Conservation (phyloP, 2,113 vertebrate species). For the Acrocephalus kingi region DNA sequence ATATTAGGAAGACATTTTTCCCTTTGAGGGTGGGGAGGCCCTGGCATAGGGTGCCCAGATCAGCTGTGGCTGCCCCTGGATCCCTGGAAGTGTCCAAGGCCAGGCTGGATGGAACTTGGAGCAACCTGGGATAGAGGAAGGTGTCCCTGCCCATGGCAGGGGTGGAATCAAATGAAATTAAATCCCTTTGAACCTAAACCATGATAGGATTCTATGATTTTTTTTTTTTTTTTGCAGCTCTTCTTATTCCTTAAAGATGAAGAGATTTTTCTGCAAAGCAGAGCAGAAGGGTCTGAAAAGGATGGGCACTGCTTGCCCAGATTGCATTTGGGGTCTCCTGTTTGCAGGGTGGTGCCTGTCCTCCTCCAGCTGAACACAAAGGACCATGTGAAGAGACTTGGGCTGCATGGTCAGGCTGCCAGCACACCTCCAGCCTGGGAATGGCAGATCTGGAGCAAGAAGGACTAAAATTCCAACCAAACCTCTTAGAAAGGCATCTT, state of each 20-base stretch:
- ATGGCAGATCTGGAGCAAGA: neutral
- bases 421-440: neutral
- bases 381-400: fast-evolving
- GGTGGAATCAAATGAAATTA: neutral
- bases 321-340: fast-evolving
- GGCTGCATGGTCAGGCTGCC: neutral
- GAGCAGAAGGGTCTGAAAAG: neutral
- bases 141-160: neutral
- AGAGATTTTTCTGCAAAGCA: neutral
- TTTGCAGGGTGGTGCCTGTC: neutral
- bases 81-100: neutral
- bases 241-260: neutral
- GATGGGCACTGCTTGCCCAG: neutral
- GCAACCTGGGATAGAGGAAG: neutral
- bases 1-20: neutral
- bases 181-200: neutral
- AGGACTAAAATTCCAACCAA: neutral
- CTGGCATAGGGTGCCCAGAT: neutral
- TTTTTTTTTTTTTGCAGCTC: neutral
- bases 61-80: neutral
- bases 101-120: fast-evolving
- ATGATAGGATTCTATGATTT: fast-evolving
- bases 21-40: fast-evolving
- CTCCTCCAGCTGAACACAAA: neutral
- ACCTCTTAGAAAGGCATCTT: neutral